Evolutionary conservation across 2,888 invertebrate species (phyloP).

Genomic region (Cataglyphis rosenhaueri): DNA sequence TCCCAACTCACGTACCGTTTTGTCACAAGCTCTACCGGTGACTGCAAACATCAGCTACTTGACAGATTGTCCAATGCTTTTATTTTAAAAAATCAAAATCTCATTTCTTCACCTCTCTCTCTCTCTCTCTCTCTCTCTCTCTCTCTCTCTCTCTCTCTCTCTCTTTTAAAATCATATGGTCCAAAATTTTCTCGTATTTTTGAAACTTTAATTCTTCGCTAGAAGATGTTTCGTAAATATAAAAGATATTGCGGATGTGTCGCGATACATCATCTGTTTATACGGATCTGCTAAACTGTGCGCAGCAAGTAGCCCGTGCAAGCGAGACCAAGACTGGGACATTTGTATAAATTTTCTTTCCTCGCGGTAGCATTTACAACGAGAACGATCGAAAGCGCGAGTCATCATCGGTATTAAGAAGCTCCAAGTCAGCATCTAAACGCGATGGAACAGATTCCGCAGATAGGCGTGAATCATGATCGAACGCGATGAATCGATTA

Average conservation of each 20-base stretch:
- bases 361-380: constrained; percentile 5
- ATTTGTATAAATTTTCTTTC: background rate
- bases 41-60: background rate
- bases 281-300: background rate
- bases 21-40: constrained; percentile 2
- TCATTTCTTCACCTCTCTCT: background rate
- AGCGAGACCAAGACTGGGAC: background rate
- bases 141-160: background rate
- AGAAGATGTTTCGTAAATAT: background rate
- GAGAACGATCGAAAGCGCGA: background rate
- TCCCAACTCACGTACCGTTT: constrained; percentile 14
- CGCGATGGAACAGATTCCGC: constrained; percentile 16
- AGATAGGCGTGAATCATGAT: constrained; percentile 29
- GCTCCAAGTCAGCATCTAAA: background rate
- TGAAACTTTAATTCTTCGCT: background rate
- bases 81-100: constrained; percentile 15
- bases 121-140: background rate
- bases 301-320: background rate
- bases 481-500: constrained; percentile 32
- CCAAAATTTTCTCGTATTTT: background rate
- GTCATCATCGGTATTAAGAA: background rate
- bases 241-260: background rate
- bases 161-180: background rate
- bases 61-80: constrained; percentile 25
- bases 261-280: constrained; percentile 5